Conservation (phyloP, 2,888 invertebrate species). For the Hybos culiciformis region DNA sequence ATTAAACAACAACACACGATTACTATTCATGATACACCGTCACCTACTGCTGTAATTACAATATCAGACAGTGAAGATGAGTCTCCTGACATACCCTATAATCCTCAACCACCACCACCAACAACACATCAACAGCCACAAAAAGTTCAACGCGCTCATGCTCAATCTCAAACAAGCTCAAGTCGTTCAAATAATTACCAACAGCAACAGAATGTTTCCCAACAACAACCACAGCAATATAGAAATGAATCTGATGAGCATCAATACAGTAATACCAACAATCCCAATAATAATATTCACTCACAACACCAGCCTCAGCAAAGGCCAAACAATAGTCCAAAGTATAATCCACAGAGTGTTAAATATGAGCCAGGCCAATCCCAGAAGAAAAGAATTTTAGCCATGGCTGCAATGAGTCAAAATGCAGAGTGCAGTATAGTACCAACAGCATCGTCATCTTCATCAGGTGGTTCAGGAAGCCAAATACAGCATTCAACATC, state of each 20-base stretch:
- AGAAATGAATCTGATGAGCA: no score
- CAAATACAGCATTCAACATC: conserved; percentile 14
- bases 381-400: conserved; percentile 78
- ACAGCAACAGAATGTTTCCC: conserved; percentile 10
- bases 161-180: conserved; percentile 32
- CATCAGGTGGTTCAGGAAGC: conserved; percentile 13
- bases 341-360: conserved; percentile 26
- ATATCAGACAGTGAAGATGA: conserved; percentile 94
- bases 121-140: not conserved
- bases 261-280: not conserved
- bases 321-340: no score
- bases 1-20: conserved; percentile 57
- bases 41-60: conserved; percentile 89
- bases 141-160: conserved; percentile 27
- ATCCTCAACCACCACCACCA: conserved; percentile 14
- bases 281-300: not conserved
- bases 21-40: conserved; percentile 89
- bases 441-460: conserved; percentile 15
- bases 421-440: no score
- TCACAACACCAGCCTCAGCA: no score
- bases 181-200: conserved; percentile 20
- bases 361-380: conserved; percentile 49
- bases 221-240: conserved; percentile 11
- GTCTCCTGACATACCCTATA: conserved; percentile 34
- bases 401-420: no score